Base-by-base conservation (phyloP, 2,797 vertebrate genomes). In the Micropoecilia bifurca region DNA sequence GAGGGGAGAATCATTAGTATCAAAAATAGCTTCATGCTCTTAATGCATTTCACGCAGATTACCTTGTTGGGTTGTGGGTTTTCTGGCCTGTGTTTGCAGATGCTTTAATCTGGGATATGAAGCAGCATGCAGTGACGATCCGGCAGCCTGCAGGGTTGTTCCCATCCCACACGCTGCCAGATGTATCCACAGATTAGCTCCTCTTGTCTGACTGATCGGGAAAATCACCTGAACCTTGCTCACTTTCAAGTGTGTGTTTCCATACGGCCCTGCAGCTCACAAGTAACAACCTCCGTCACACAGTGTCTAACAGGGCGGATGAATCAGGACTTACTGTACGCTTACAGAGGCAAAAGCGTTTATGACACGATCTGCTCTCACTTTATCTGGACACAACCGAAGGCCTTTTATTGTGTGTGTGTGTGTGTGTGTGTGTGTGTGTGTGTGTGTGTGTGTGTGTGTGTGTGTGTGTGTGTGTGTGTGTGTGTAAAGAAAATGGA, bases 41-140 rank as follows among this genome's bases (percentile, higher is more conserved):
- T 36, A 59, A 25, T 22, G 22, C 14, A 10, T 73, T 74, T 68
- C 18, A 74, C 9, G 10, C 3, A 43, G 33, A 87, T 76, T 69
- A 73, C 33, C 45, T 71, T 41, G 74, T 79, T 47, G 68, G 69
- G 12, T n/a, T 45, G n/a, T 28, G 0, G 0, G 25, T 16, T 30
- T 69, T 43, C 8, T 45, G 43, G 68, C 43, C 43, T 71, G 68
- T 18, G 43, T 71, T 46, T 71, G 63, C 41, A 59, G 25, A 75
- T 57, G 74, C 55, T 88, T 83, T 80, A 80, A 89, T 89, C 81
- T 22, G 68, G 36, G 4, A 36, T 28, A 73, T 81, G 59, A 75
- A 80, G 50, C 77, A 18, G 0, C 73, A 80, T 25, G 74, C 3
- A 78, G 8, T 25, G 59, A 63, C 33, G 50, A 73, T 59, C 73